These are phyloP conservation scores for Petrocephalus zakoni DNA, from an alignment of 2,113 vertebrate genomes.

Conservation along the genomic window DNA sequence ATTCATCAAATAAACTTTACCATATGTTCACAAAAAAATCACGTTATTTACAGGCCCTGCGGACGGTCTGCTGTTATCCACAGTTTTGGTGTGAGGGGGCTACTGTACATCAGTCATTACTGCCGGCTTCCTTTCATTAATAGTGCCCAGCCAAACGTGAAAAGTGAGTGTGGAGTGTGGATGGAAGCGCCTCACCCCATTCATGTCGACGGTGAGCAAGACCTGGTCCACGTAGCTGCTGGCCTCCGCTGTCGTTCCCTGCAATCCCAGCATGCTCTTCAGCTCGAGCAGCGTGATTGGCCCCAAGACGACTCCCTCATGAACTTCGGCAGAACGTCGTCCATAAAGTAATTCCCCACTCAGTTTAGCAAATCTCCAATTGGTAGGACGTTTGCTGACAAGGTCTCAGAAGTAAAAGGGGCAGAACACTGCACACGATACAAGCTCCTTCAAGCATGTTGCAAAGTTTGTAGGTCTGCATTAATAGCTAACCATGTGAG, in stretches of 20 bases:
- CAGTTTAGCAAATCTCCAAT: not conserved
- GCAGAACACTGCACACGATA: not conserved
- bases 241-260: constrained; percentile 72
- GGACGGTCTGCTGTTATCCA: not conserved
- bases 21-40: not conserved
- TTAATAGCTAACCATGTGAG: not conserved
- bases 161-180: not conserved
- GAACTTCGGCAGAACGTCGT: constrained; percentile 60
- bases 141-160: not conserved
- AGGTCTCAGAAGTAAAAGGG: not conserved
- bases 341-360: constrained; percentile 15
- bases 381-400: not conserved
- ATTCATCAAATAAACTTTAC: not conserved
- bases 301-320: constrained; percentile 78
- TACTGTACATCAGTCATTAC: not conserved
- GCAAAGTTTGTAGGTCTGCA: not conserved
- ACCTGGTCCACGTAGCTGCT: constrained; percentile 71
- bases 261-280: constrained; percentile 71
- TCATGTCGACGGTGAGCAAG: constrained; percentile 75
- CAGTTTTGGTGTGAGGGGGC: not conserved
- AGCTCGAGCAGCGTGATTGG: constrained; percentile 75
- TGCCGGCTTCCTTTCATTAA: not conserved
- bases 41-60: not conserved
- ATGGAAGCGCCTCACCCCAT: constrained; percentile 65
- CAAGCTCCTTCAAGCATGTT: not conserved